Percentiles rank a stretch among this genome's conserved stretches.
These are phyloP conservation scores for Pelobates fuscus DNA, from an alignment of 2,113 vertebrate species.

Conservation along the genomic window DNA sequence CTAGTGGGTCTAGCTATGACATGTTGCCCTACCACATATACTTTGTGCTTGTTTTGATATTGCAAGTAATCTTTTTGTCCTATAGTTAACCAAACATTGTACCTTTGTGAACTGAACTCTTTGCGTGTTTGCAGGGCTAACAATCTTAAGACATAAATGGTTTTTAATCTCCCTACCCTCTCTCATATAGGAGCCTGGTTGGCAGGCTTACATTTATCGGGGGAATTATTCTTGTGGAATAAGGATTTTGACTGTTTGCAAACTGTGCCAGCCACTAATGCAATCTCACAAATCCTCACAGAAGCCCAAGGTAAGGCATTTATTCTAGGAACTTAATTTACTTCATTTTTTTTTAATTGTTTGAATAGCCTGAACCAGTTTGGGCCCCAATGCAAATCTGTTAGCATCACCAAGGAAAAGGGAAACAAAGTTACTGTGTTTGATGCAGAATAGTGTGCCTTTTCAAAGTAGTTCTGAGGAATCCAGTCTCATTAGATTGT, in stretches of 20 bases:
- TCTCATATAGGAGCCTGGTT: constrained; percentile 81
- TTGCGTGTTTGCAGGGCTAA: background rate
- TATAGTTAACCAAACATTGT: background rate
- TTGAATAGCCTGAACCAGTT: too few species aligned
- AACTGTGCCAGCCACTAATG: constrained; percentile 68
- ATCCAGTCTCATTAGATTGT: background rate
- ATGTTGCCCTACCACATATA: background rate
- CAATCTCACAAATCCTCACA: constrained; percentile 67
- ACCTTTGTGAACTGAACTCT: too few species aligned
- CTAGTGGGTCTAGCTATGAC: background rate
- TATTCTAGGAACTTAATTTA: too few species aligned
- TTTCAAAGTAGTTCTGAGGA: too few species aligned
- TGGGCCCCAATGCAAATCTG: too few species aligned
- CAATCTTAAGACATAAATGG: background rate
- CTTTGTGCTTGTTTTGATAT: background rate
- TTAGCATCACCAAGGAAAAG: too few species aligned
- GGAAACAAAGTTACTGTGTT: too few species aligned
- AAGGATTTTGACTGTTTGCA: constrained; percentile 85
- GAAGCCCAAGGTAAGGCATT: constrained; percentile 66
- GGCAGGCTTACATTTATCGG: constrained; percentile 79
- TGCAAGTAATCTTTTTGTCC: background rate
- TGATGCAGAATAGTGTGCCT: too few species aligned
- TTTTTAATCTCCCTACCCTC: background rate
- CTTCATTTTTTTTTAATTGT: too few species aligned
- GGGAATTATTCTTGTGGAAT: constrained; percentile 93